A percentile compares a stretch with the other conserved stretches of the same genome.
phyloP scores from a whole-genome alignment of 2,888 invertebrate genomes.

The Athrips mouffetella region DNA sequence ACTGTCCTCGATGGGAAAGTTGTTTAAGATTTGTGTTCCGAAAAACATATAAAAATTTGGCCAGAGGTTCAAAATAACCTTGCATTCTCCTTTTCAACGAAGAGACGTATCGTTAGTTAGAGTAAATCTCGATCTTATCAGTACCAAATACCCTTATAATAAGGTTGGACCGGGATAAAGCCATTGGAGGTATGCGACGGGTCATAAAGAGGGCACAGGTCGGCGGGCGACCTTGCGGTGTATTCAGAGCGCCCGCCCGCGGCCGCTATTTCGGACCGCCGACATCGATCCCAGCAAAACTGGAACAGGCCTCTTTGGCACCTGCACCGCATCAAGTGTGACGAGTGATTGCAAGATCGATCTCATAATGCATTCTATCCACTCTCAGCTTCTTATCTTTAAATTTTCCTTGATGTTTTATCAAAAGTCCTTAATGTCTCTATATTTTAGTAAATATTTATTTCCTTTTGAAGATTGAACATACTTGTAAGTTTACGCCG shows the following conservation, averaged over 20 bases:
- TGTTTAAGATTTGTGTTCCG: too few species aligned
- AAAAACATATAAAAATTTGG: too few species aligned
- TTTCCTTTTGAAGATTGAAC: not conserved
- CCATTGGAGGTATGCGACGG: slow-evolving; percentile 38
- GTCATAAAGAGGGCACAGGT: slow-evolving; percentile 55
- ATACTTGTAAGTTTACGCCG: not conserved
- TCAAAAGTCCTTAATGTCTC: too few species aligned
- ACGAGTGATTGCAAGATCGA: slow-evolving; percentile 53
- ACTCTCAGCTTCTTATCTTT: not conserved
- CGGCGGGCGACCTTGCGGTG: slow-evolving; percentile 48
- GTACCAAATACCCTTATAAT: slow-evolving; percentile 25
- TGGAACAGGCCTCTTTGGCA: slow-evolving; percentile 66
- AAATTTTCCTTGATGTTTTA: too few species aligned
- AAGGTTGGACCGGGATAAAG: slow-evolving; percentile 35
- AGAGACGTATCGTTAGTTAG: slow-evolving; percentile 21
- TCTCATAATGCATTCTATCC: slow-evolving; percentile 21
- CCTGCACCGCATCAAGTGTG: slow-evolving; percentile 33
- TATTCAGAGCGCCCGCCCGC: slow-evolving; percentile 18
- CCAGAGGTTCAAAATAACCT: too few species aligned
- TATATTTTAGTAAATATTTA: too few species aligned
- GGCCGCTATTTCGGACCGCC: slow-evolving; percentile 54
- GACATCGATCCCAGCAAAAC: slow-evolving; percentile 61
- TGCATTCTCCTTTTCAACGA: not conserved
- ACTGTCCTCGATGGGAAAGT: too few species aligned
- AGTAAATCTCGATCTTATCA: slow-evolving; percentile 7